A percentile compares a stretch with the other conserved stretches of the same genome.
phyloP scores from a whole-genome alignment of 92 coral and sea anemone species.

The Isaurus tuberculatus region DNA sequence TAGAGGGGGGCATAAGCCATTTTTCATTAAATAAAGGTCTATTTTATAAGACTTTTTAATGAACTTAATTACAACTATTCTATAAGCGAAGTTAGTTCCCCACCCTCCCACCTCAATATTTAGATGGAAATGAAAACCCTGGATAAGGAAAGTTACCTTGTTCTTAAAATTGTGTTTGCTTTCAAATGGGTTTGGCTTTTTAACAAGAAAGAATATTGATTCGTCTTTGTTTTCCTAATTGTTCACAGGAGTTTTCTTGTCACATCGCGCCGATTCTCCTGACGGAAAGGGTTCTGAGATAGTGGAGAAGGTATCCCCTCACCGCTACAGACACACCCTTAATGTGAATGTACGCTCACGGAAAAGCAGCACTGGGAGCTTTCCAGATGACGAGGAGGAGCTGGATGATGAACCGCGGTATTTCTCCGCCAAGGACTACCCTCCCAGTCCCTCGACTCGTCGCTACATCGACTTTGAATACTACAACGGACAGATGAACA shows the following conservation, averaged over 20 bases:
- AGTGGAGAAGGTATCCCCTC: conserved; percentile 40
- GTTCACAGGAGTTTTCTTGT: conserved; percentile 20
- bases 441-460: conserved; percentile 78
- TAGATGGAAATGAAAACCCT: too few species aligned
- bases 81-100: too few species aligned
- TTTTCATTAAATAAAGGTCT: too few species aligned
- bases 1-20: too few species aligned
- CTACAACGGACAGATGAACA: conserved; percentile 59
- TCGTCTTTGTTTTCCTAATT: not conserved
- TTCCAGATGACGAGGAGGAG: conserved; percentile 58
- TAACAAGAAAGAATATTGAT: too few species aligned
- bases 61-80: too few species aligned
- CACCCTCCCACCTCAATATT: too few species aligned
- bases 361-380: conserved; percentile 50
- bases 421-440: conserved; percentile 44
- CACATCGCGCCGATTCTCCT: conserved; percentile 12
- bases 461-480: conserved; percentile 52
- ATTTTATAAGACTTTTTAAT: too few species aligned
- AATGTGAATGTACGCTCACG: conserved; percentile 41
- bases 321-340: conserved; percentile 52
- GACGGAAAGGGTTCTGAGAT: conserved; percentile 44
- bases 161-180: not conserved
- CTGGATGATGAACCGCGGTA: conserved; percentile 60
- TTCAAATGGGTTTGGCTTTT: not conserved
- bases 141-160: not conserved